phyloP scores from a whole-genome alignment of 2,888 invertebrate genomes.

The Spodoptera picta region DNA sequence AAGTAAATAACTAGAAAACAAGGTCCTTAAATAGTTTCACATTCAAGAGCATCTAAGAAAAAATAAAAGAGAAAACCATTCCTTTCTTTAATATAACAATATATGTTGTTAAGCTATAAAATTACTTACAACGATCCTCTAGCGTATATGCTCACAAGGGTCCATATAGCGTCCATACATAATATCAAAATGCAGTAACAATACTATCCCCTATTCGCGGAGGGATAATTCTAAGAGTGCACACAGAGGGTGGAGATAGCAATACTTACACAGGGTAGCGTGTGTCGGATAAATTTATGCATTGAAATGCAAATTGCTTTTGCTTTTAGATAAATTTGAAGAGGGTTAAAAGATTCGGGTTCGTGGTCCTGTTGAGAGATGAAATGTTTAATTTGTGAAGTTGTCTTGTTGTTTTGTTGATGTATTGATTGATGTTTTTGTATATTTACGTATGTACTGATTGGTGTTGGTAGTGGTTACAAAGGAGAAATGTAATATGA shows the following conservation, averaged over 20 bases:
- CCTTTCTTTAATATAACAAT: neutral
- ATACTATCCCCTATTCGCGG: constrained; percentile 69
- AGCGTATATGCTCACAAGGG: constrained; percentile 22
- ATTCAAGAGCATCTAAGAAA: no score
- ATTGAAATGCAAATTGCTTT: constrained; percentile 85
- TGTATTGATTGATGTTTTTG: constrained; percentile 14
- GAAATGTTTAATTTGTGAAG: constrained; percentile 37
- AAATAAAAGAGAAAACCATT: no score
- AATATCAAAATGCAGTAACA: constrained; percentile 68
- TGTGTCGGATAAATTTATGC: constrained; percentile 81
- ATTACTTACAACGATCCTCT: neutral
- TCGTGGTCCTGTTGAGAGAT: constrained; percentile 43
- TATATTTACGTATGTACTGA: neutral
- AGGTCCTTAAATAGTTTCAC: no score
- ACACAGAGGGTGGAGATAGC: constrained; percentile 80
- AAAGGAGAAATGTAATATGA: no score
- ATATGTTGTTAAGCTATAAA: neutral
- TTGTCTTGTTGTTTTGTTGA: constrained; percentile 32
- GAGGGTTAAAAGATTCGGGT: constrained; percentile 58
- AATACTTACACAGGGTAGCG: constrained; percentile 76
- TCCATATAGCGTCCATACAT: constrained; percentile 32
- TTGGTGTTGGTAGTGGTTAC: neutral
- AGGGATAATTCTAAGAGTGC: constrained; percentile 84
- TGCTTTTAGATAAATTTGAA: constrained; percentile 61
- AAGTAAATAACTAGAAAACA: no score